phyloP scores from a whole-genome alignment of 2,113 vertebrate species.

The Ptychochromis oligacanthus region DNA sequence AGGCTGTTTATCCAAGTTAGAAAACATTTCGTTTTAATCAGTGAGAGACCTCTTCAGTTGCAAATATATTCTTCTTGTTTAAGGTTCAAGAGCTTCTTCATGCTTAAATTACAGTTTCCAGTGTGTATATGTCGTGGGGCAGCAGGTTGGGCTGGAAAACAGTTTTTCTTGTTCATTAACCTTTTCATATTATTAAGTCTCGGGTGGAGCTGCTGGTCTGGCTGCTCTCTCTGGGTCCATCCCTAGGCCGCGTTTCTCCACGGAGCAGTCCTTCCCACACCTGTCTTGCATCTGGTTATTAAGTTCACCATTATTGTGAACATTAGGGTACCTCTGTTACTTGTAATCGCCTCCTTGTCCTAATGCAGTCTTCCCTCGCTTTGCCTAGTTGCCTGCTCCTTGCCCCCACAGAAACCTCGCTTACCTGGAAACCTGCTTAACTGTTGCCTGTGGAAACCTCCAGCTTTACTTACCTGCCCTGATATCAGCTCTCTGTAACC shows the following conservation, averaged over 20 bases:
- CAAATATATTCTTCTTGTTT: not conserved
- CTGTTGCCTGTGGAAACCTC: not conserved
- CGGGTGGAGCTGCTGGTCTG: too few species aligned
- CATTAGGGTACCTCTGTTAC: not conserved
- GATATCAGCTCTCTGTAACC: not conserved
- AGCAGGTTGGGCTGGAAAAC: too few species aligned
- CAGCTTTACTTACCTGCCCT: not conserved
- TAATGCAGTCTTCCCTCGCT: not conserved
- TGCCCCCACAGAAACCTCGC: not conserved
- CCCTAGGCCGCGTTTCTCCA: too few species aligned
- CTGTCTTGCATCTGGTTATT: too few species aligned
- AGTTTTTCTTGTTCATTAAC: too few species aligned
- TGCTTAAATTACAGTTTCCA: not conserved
- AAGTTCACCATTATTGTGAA: too few species aligned
- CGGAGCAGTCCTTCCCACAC: too few species aligned
- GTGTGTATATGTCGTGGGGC: not conserved
- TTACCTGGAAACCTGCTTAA: not conserved
- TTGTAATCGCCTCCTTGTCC: not conserved
- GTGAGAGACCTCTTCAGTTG: not conserved
- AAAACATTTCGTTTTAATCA: slow-evolving; percentile 39
- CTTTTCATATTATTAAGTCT: too few species aligned
- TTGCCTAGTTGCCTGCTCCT: not conserved
- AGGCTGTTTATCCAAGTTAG: slow-evolving; percentile 4
- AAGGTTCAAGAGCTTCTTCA: not conserved
- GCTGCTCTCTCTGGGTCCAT: too few species aligned